A percentile compares a stretch with the other conserved stretches of the same genome.
These are phyloP conservation scores for Hirudinaria manillensis DNA, from an alignment of 2,888 invertebrate genomes.

Conservation along the genomic window DNA sequence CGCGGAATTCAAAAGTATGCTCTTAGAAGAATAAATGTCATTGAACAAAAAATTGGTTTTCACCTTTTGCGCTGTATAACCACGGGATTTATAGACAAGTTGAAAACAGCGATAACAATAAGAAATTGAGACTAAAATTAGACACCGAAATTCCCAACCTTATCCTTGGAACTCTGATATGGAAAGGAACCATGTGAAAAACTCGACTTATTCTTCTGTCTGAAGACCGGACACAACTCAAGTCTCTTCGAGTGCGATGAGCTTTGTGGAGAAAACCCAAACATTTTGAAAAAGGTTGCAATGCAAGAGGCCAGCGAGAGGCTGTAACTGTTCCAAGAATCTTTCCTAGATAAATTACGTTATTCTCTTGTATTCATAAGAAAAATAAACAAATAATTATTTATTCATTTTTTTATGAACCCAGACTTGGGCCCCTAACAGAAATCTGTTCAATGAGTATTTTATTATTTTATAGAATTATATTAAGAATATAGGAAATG, in stretches of 20 bases:
- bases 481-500: too few relatives aligned
- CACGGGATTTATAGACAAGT: too few relatives aligned
- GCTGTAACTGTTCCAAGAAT: conserved; percentile 18
- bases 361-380: not conserved
- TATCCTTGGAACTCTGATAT: conserved; percentile 24
- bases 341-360: conserved; percentile 1
- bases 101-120: too few relatives aligned
- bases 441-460: too few relatives aligned
- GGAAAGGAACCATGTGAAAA: conserved; percentile 45
- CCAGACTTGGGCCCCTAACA: too few relatives aligned
- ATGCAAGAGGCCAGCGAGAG: conserved; percentile 65
- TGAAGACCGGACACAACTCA: conserved; percentile 76
- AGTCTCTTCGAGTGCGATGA: conserved; percentile 46
- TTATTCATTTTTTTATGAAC: too few relatives aligned
- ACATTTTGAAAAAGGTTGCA: conserved; percentile 74
- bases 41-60: too few relatives aligned
- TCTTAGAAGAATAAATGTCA: too few relatives aligned
- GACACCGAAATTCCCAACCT: conserved; percentile 4
- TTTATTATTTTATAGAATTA: too few relatives aligned
- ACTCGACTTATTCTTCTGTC: conserved; percentile 76
- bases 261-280: conserved; percentile 60
- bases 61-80: too few relatives aligned
- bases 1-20: too few relatives aligned
- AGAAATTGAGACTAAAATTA: too few relatives aligned
- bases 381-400: not conserved